phyloP scores from a whole-genome alignment of 92 coral and sea anemone genomes.

The Phenganax subtilis region DNA sequence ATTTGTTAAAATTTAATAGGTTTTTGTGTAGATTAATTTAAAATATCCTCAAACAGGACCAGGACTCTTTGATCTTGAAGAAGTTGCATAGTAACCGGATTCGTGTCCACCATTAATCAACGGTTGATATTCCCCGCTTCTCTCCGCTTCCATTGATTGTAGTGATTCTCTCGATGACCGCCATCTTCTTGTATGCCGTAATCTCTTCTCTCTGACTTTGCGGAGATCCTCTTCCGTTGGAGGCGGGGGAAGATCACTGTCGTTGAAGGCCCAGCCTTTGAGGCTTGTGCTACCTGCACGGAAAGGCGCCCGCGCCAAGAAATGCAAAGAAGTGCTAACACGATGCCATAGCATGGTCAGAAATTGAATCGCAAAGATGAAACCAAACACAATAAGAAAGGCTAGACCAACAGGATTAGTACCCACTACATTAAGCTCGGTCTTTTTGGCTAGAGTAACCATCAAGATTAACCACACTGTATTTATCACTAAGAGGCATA shows the following conservation, averaged over 20 bases:
- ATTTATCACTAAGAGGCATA: constrained; percentile 60
- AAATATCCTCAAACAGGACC: constrained; percentile 11
- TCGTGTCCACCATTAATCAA: neutral
- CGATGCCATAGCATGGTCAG: constrained; percentile 86
- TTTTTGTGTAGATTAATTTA: neutral
- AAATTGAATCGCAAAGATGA: constrained; percentile 65
- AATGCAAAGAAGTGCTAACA: constrained; percentile 61
- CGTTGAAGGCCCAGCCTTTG: constrained; percentile 64
- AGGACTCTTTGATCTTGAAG: constrained; percentile 12
- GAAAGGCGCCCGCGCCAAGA: constrained; percentile 97
- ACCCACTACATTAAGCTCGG: constrained; percentile 50
- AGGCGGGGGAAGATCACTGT: constrained; percentile 58
- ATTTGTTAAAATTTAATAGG: neutral
- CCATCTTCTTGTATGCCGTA: constrained; percentile 22
- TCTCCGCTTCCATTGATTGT: neutral
- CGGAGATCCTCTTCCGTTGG: constrained; percentile 61
- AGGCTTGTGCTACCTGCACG: constrained; percentile 62
- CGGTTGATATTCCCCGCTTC: constrained; percentile 5
- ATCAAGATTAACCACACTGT: constrained; percentile 74
- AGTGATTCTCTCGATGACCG: neutral
- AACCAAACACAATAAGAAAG: constrained; percentile 69
- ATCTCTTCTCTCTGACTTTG: constrained; percentile 51
- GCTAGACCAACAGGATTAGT: constrained; percentile 74
- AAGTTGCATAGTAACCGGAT: neutral
- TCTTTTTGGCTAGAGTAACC: constrained; percentile 42